Evolutionary conservation across 2,888 invertebrate species (phyloP).

Genomic region (Amiota communis): DNA sequence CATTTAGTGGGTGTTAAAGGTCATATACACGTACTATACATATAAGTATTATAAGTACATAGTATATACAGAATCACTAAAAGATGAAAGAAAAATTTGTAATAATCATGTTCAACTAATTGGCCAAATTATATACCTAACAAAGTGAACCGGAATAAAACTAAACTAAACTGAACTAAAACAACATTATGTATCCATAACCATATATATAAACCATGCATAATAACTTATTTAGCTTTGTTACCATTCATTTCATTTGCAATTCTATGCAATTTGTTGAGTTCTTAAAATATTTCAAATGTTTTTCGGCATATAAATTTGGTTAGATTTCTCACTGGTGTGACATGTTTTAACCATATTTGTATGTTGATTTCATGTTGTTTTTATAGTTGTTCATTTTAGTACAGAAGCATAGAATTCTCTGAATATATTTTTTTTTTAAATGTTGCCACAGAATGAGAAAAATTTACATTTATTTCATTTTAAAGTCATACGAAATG

Average conservation of each 20-base stretch:
- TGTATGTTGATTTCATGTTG: not conserved
- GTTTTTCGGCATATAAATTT: not conserved
- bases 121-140: not conserved
- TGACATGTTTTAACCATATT: conserved; percentile 10
- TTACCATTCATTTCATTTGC: not conserved
- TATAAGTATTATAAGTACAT: too few relatives aligned
- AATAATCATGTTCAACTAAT: conserved; percentile 3
- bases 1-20: conserved; percentile 20
- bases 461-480: conserved; percentile 21
- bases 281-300: conserved; percentile 18
- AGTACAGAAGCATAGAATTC: not conserved
- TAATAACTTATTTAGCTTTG: conserved; percentile 24
- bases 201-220: not conserved
- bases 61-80: too few relatives aligned
- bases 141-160: not conserved
- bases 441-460: not conserved
- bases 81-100: not conserved
- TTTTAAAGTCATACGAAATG: conserved; percentile 3
- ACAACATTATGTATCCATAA: not conserved
- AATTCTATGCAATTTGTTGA: conserved; percentile 24
- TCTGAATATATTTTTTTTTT: not conserved
- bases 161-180: not conserved
- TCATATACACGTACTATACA: not conserved
- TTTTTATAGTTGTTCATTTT: not conserved
- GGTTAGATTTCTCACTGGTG: conserved; percentile 13